Evolutionary conservation across 2,113 vertebrate species (phyloP).

Genomic region (Eonycteris spelaea): DNA sequence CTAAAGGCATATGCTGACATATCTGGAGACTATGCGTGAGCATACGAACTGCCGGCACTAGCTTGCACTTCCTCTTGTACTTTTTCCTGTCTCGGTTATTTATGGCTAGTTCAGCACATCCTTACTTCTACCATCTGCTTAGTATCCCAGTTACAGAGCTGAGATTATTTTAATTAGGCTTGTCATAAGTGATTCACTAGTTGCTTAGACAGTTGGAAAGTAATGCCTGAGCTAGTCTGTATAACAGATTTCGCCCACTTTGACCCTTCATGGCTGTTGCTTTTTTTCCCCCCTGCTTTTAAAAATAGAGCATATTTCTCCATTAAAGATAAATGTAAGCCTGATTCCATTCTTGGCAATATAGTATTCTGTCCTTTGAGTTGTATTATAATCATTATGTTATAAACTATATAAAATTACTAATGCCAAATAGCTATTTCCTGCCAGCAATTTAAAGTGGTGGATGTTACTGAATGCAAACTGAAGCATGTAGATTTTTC

Average conservation of each 20-base stretch:
- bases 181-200: conserved; percentile 31
- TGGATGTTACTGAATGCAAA: conserved; percentile 40
- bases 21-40: neutral
- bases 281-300: neutral
- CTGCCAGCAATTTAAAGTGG: conserved; percentile 41
- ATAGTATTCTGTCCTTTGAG: conserved; percentile 55
- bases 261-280: neutral
- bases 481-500: neutral
- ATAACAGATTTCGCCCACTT: conserved; percentile 24
- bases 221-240: neutral
- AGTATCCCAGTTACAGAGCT: conserved; percentile 1
- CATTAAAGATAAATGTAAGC: neutral
- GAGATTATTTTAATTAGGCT: conserved; percentile 51
- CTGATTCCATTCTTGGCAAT: conserved; percentile 47
- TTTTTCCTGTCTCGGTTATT: conserved; percentile 45
- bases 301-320: conserved; percentile 47
- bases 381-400: conserved; percentile 48
- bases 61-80: neutral
- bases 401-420: conserved; percentile 56
- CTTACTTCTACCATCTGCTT: conserved; percentile 60
- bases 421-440: conserved; percentile 46
- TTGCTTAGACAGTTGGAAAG: conserved; percentile 38
- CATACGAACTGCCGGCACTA: neutral
- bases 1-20: neutral
- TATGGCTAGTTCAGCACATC: neutral